Conservation (phyloP, 2,888 invertebrate genomes). For the Drosophila tanythrix region DNA sequence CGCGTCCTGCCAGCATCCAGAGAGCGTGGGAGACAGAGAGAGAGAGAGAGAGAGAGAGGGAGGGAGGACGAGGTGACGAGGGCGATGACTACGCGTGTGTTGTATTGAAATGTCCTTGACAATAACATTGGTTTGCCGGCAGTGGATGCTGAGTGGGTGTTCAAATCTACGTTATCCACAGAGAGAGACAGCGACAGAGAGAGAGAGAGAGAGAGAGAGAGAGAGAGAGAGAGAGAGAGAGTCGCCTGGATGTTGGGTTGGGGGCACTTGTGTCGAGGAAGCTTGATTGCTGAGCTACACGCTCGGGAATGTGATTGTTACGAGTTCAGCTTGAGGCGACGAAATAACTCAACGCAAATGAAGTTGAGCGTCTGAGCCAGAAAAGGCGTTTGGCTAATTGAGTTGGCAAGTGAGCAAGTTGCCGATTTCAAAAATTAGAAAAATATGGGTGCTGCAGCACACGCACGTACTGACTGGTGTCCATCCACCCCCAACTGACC, state of each 20-base stretch:
- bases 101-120: slow-evolving; percentile 76
- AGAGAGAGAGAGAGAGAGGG: neutral
- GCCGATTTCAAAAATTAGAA: slow-evolving; percentile 51
- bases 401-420: slow-evolving; percentile 17
- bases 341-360: neutral
- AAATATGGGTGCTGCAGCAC: slow-evolving; percentile 46
- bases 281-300: slow-evolving; percentile 62
- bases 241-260: slow-evolving; percentile 1
- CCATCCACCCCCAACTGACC: neutral
- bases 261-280: slow-evolving; percentile 22
- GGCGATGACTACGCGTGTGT: slow-evolving; percentile 50
- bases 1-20: slow-evolving; percentile 51
- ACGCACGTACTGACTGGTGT: too few species aligned
- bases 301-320: slow-evolving; percentile 42
- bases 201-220: neutral
- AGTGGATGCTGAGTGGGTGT: slow-evolving; percentile 23
- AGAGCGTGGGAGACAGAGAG: neutral
- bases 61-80: neutral
- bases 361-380: neutral
- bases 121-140: slow-evolving; percentile 71
- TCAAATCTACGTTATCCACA: slow-evolving; percentile 5
- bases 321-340: slow-evolving; percentile 4
- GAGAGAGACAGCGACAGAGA: neutral
- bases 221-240: neutral
- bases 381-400: slow-evolving; percentile 39